phyloP scores from a whole-genome alignment of 2,113 vertebrate species.

The Cyanoramphus novaezelandiae region DNA sequence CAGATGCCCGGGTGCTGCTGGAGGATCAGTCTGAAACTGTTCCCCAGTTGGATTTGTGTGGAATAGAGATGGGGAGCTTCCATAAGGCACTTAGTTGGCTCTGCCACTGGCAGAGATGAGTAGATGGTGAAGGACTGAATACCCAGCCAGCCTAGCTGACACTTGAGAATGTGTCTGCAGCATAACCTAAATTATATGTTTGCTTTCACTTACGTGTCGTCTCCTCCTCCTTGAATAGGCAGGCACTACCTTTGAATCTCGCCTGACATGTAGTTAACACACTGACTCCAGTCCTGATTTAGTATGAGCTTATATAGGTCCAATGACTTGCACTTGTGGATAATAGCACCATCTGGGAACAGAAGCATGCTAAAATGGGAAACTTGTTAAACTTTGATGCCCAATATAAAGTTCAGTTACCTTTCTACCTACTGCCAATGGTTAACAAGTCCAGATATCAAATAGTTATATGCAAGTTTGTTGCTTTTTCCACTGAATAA shows the following conservation, averaged over 20 bases:
- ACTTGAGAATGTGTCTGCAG: neutral
- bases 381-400: neutral
- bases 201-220: neutral
- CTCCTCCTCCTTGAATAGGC: neutral
- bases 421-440: neutral
- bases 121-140: neutral
- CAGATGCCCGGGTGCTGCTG: neutral
- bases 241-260: neutral
- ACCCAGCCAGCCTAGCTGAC: neutral
- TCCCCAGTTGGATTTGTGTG: neutral
- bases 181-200: neutral
- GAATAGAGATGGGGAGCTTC: neutral
- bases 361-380: neutral
- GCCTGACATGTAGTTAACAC: neutral
- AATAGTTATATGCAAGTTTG: neutral
- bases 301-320: neutral
- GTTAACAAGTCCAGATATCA: neutral
- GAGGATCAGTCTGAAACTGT: neutral
- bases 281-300: neutral
- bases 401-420: neutral
- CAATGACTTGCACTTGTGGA: neutral
- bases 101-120: neutral
- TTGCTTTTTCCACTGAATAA: neutral
- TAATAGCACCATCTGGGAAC: accelerated
- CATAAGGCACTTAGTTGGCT: neutral